These are phyloP conservation scores for Drosophila kikkawai DNA, from an alignment of 1,140 invertebrate species.

Conservation along the genomic window DNA sequence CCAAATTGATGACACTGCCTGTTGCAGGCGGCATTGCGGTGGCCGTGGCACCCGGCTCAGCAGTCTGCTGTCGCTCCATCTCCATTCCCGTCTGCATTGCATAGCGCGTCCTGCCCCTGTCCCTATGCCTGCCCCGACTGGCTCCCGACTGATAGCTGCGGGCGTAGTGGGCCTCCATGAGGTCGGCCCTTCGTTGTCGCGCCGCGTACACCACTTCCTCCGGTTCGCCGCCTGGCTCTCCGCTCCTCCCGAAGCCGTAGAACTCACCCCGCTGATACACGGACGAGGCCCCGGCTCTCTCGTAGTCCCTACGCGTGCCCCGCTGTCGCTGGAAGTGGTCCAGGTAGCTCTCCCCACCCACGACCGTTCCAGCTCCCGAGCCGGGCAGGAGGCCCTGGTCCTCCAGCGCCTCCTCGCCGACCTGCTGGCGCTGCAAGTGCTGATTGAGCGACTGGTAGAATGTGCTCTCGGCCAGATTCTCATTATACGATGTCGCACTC, in stretches of 20 bases:
- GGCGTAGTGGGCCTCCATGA: constrained; percentile 69
- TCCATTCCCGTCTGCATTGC: constrained; percentile 13
- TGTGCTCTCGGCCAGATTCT: constrained; percentile 80
- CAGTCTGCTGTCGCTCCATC: constrained; percentile 29
- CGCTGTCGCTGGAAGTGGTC: constrained; percentile 74
- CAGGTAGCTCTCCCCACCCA: constrained; percentile 74
- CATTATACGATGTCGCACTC: constrained; percentile 67
- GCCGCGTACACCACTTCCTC: constrained; percentile 39
- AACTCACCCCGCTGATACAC: constrained; percentile 47
- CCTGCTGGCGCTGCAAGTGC: constrained; percentile 74
- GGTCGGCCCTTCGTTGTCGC: constrained; percentile 60
- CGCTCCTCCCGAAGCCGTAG: constrained; percentile 59
- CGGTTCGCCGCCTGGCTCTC: constrained; percentile 1
- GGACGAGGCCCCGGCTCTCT: constrained; percentile 21
- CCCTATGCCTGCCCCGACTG: constrained; percentile 5
- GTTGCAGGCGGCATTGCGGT: constrained; percentile 39
- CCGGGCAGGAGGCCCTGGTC: constrained; percentile 21
- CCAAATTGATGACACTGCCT: constrained; percentile 54
- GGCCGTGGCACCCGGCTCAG: constrained; percentile 14
- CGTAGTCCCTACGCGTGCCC: constrained; percentile 48
- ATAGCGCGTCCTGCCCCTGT: constrained; percentile 8
- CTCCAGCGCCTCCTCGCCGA: constrained; percentile 14
- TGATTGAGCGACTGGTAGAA: constrained; percentile 84
- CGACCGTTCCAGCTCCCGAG: neutral
- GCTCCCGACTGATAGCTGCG: constrained; percentile 54